A percentile compares a stretch with the other conserved stretches of the same genome.
Conservation (phyloP, 2,113 vertebrate species). For the Zapus hudsonius region DNA sequence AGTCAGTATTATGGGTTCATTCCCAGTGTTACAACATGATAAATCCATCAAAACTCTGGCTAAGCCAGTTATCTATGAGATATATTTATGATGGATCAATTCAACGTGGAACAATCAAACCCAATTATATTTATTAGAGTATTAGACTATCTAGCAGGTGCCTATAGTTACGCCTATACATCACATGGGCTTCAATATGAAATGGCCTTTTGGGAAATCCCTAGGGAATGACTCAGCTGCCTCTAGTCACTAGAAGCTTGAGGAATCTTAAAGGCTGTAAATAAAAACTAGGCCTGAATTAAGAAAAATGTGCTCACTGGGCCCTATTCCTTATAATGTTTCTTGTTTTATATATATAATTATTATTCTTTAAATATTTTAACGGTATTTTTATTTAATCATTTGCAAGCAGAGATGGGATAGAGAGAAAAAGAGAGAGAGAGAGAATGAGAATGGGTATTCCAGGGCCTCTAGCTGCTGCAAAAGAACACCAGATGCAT, state of each 20-base stretch:
- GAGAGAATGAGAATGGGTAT: too few relatives aligned
- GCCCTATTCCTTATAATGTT: too few relatives aligned
- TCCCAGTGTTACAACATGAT: not conserved
- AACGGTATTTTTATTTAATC: too few relatives aligned
- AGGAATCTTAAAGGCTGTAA: not conserved
- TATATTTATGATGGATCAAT: not conserved
- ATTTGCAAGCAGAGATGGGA: too few relatives aligned
- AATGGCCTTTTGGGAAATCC: not conserved
- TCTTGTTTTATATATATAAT: too few relatives aligned
- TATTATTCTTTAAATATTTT: too few relatives aligned
- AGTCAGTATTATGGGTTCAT: not conserved
- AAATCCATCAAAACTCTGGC: not conserved
- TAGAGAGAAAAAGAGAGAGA: too few relatives aligned
- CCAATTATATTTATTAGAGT: not conserved
- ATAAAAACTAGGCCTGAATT: not conserved
- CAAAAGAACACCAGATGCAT: too few relatives aligned
- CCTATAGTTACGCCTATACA: not conserved
- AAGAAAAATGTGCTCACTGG: not conserved
- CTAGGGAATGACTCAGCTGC: not conserved
- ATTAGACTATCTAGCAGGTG: not conserved
- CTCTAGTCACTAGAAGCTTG: not conserved
- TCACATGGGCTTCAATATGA: not conserved
- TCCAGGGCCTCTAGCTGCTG: too few relatives aligned
- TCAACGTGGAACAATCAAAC: not conserved
- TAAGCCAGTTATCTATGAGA: not conserved